Evolutionary conservation across 64 coral and sea anemone genomes (phyloP).

Genomic region (Acropora tenuis): DNA sequence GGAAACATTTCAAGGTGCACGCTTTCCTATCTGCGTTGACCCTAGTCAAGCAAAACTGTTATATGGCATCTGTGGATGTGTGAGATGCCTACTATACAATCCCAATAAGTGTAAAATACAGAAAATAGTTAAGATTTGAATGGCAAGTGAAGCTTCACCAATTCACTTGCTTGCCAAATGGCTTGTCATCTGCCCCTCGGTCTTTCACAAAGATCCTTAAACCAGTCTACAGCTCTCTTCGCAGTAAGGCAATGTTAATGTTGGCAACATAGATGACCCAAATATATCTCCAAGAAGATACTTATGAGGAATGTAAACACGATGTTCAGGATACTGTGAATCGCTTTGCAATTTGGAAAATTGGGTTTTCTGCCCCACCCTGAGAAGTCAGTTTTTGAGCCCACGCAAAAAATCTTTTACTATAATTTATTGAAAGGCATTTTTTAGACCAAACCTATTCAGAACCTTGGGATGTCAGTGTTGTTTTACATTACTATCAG

Average conservation of each 20-base stretch:
- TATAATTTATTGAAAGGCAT: not conserved
- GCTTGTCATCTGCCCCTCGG: conserved; percentile 16
- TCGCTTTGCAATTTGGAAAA: not conserved
- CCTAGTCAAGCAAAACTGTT: conserved; percentile 42
- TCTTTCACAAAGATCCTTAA: conserved; percentile 36
- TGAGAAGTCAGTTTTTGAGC: conserved; percentile 12
- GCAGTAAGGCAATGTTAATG: conserved; percentile 34
- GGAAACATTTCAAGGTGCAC: conserved; percentile 50
- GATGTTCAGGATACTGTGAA: conserved; percentile 3
- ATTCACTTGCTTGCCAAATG: conserved; percentile 40
- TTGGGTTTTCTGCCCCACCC: conserved; percentile 17
- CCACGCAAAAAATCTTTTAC: not conserved
- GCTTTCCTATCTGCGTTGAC: conserved; percentile 22
- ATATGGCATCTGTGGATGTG: conserved; percentile 49
- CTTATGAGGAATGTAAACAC: conserved; percentile 32
- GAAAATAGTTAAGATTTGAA: not conserved
- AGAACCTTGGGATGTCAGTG: too few species aligned
- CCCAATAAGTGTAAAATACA: not conserved
- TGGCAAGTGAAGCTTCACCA: conserved; percentile 7
- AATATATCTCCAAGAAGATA: conserved; percentile 32
- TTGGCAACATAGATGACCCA: conserved; percentile 11
- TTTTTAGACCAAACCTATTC: too few species aligned
- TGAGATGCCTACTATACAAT: conserved; percentile 40
- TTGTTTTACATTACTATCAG: too few species aligned
- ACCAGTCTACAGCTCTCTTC: conserved; percentile 37